These are phyloP conservation scores for Elachura formosa DNA, from an alignment of 2,113 vertebrate genomes.

Conservation along the genomic window DNA sequence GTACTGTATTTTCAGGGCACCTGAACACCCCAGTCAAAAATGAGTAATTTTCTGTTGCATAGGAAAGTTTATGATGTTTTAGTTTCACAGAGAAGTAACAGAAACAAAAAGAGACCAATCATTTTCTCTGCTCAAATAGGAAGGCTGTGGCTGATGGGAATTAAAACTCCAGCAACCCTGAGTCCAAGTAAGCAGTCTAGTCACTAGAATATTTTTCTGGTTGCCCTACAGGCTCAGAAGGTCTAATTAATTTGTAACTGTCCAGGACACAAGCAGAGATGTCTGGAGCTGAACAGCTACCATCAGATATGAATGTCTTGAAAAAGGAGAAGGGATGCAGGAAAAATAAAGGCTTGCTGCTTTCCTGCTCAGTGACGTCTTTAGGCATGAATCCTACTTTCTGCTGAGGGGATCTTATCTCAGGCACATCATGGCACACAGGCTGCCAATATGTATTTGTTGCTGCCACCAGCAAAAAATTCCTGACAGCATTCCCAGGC, in stretches of 20 bases:
- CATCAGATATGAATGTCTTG: background rate
- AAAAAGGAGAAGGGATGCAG: background rate
- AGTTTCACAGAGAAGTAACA: background rate
- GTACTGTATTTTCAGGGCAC: background rate
- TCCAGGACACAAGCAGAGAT: background rate
- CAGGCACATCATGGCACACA: background rate
- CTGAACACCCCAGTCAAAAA: background rate
- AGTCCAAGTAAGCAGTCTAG: background rate
- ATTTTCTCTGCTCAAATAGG: background rate
- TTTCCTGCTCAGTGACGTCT: background rate
- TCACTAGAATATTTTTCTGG: background rate
- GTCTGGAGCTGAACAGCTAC: background rate
- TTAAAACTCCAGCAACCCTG: background rate
- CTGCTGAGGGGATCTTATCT: background rate
- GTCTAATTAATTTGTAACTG: background rate
- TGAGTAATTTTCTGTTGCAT: background rate
- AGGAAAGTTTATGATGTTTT: background rate
- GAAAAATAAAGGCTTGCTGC: background rate
- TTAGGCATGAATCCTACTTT: background rate
- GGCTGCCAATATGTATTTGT: background rate
- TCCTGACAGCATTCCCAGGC: background rate
- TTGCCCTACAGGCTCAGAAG: background rate
- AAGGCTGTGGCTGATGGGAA: background rate
- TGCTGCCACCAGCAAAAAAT: background rate
- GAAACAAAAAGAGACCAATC: background rate